Evolutionary conservation across 64 coral and sea anemone species (phyloP), one percentile per base, ranked within the genome.

Genomic region (Stylophora pistillata): DNA sequence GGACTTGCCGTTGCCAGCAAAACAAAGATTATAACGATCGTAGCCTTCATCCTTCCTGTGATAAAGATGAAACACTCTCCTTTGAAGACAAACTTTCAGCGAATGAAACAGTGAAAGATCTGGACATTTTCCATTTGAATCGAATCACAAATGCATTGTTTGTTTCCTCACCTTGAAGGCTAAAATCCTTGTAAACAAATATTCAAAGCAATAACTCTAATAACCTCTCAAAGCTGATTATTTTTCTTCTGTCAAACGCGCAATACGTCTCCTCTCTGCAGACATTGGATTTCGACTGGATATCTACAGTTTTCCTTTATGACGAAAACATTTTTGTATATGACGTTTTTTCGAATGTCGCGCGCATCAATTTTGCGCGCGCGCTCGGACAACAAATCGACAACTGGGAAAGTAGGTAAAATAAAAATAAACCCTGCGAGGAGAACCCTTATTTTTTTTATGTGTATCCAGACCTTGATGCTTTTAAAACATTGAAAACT

Each of bases 1-100:
- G 31, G 78, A 12, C 58, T 82, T 4, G 78, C 78, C 64, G 78
- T 64, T 58, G 31, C 30, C 31, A 82, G 16, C 78, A 82, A 82
- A 63, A 64, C 17, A 59, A 63, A 82, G 58, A 82, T 41, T 59
- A 82, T 12, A 9, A 82, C 61, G 34, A 78, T 56, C 47, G 58
- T 21, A 1, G 30, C 59, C 9, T 82, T 82, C 78, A 82, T 82
- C 37, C 29, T 9, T 20, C 57, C 64, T 25, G 15, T 82, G 78
- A 29, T 64, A 20, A 41, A 32, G 37, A 82, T 64, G 21, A 18
- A 27, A 32, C 62, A 18, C 17, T 27, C 16, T 5, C 16, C 10
- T 62, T 58, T 32, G 9, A 9, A 20, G 0, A 32, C 60, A 59
- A 17, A 61, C 17, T 18, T 4, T 26, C 21, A 52, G 0, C 37